Percentiles rank a stretch among this genome's conserved stretches.
Evolutionary conservation across 2,888 invertebrate genomes (phyloP).

Genomic region (Bibio marci): DNA sequence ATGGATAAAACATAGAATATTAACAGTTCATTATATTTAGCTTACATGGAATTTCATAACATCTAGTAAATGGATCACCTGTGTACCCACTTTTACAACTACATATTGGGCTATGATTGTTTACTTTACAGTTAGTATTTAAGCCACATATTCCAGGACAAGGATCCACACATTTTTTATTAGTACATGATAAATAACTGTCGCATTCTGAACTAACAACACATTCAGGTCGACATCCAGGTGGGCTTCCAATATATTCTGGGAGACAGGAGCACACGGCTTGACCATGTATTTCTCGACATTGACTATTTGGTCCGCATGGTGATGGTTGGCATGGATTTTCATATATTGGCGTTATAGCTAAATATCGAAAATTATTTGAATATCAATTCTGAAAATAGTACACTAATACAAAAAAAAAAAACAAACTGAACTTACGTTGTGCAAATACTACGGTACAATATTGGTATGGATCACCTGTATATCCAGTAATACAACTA

Average conservation of each 20-base stretch:
- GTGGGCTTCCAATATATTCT: conserved; percentile 54
- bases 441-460: conserved; percentile 32
- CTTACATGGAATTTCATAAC: conserved; percentile 36
- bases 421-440: no score
- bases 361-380: no score
- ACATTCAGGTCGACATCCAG: conserved; percentile 66
- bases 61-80: conserved; percentile 60
- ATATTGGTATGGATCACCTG: conserved; percentile 53
- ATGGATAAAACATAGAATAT: no score
- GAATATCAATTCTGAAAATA: no score
- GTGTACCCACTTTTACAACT: conserved; percentile 45
- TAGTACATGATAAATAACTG: conserved; percentile 51
- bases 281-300: conserved; percentile 50
- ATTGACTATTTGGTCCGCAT: conserved; percentile 60
- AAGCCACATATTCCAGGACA: conserved; percentile 48
- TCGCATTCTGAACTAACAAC: conserved; percentile 60
- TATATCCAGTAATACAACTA: conserved; percentile 51
- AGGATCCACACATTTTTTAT: conserved; percentile 61
- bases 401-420: no score
- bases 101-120: conserved; percentile 66
- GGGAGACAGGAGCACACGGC: conserved; percentile 61
- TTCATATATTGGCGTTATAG: conserved; percentile 11
- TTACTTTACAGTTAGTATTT: conserved; percentile 55
- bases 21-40: no score
- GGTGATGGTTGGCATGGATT: conserved; percentile 54